Conservation (phyloP, 2,888 invertebrate species). For the Lycaena phlaeas region DNA sequence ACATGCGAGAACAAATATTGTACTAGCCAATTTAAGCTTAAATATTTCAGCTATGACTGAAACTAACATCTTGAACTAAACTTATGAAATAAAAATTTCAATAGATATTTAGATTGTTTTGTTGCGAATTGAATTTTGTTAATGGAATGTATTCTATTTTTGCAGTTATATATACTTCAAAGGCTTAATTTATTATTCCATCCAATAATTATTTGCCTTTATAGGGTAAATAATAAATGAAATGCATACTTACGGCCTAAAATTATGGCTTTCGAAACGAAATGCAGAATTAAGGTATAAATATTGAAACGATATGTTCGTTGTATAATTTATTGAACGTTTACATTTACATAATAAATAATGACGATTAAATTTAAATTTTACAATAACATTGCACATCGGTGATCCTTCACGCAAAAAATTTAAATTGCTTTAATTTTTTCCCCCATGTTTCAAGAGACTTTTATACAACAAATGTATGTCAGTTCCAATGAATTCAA, state of each 20-base stretch:
- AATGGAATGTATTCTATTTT: neutral
- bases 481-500: no score
- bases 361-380: neutral
- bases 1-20: slow-evolving; percentile 41
- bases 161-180: slow-evolving; percentile 6
- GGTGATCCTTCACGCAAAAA: no score
- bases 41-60: slow-evolving; percentile 37
- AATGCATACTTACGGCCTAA: neutral
- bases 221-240: neutral
- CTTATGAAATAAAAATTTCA: neutral
- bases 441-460: no score
- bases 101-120: no score
- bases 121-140: no score
- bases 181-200: no score
- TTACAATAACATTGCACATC: neutral
- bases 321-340: neutral
- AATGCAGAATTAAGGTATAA: neutral
- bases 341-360: slow-evolving; percentile 9
- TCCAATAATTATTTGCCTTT: no score
- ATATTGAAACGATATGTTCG: neutral
- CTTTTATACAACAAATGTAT: no score
- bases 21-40: slow-evolving; percentile 38
- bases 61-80: slow-evolving; percentile 27
- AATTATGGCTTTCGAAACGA: neutral
- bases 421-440: no score